phyloP scores from a whole-genome alignment of 1,140 invertebrate genomes.

The Mycetomoellerius zeteki region DNA sequence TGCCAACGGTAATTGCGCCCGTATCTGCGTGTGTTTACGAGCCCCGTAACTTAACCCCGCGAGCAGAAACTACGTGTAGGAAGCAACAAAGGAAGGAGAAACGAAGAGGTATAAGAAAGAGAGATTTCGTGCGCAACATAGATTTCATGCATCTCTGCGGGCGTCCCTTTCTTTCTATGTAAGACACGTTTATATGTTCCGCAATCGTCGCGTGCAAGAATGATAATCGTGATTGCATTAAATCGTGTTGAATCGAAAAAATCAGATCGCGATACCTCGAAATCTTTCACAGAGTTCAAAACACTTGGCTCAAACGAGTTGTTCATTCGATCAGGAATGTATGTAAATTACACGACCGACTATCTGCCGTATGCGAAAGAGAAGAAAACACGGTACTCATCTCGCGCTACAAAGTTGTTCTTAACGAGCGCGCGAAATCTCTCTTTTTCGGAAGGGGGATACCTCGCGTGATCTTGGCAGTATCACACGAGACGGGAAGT shows the following conservation, averaged over 20 bases:
- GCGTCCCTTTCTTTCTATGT: constrained; percentile 9
- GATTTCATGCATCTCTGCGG: constrained; percentile 7
- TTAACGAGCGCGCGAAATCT: constrained; percentile 32
- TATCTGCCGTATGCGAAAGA: constrained; percentile 52
- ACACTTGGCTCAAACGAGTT: constrained; percentile 14
- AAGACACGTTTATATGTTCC: background rate
- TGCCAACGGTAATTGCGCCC: constrained; percentile 29
- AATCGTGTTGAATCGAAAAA: constrained; percentile 30
- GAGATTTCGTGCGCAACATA: background rate
- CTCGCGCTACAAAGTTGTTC: constrained; percentile 43
- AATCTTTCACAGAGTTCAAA: background rate
- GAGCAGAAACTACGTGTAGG: constrained; percentile 48
- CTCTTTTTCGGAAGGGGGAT: background rate
- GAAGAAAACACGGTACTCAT: constrained; percentile 3
- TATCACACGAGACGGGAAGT: constrained; percentile 26
- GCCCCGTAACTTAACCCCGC: constrained; percentile 58
- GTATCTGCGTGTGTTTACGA: constrained; percentile 59
- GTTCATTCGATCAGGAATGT: constrained; percentile 48
- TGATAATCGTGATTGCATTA: constrained; percentile 35
- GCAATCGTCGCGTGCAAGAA: constrained; percentile 2
- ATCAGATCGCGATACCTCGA: background rate
- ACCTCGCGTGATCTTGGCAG: constrained; percentile 42
- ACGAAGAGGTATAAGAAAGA: background rate
- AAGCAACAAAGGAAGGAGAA: constrained; percentile 9
- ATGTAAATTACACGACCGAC: constrained; percentile 34